A percentile compares a stretch with the other conserved stretches of the same genome.
Conservation (phyloP, 2,888 invertebrate genomes). For the Heliconius aoede region DNA sequence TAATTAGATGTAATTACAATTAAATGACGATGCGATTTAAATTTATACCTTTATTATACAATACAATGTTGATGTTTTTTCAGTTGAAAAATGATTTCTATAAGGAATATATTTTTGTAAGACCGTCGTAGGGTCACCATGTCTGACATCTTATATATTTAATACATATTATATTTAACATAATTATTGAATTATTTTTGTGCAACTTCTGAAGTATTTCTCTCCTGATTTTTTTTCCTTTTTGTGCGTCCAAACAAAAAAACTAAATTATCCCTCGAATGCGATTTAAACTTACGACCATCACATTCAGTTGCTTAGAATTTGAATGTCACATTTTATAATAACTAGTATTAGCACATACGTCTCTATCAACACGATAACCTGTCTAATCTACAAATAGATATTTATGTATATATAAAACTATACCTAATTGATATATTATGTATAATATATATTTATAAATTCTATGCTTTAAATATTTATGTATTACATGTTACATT, state of each 20-base stretch:
- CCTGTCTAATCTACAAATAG: background rate
- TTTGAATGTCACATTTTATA: background rate
- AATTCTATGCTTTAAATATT: background rate
- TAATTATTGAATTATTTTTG: too few relatives aligned
- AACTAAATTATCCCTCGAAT: too few relatives aligned
- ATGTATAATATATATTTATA: background rate
- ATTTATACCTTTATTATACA: background rate
- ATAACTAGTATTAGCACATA: background rate
- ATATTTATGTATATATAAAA: background rate
- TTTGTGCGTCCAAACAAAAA: too few relatives aligned
- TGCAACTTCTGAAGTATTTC: too few relatives aligned
- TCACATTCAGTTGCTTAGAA: background rate
- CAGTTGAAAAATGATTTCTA: background rate
- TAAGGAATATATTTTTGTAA: too few relatives aligned
- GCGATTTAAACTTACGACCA: too few relatives aligned
- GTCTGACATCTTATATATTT: too few relatives aligned
- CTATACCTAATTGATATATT: background rate
- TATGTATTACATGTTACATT: background rate
- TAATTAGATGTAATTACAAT: constrained; percentile 2
- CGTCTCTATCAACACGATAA: background rate
- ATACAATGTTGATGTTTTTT: background rate
- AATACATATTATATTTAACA: too few relatives aligned
- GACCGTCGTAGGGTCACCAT: too few relatives aligned
- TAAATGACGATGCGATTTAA: too few relatives aligned
- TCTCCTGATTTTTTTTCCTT: too few relatives aligned